A percentile compares a stretch with the other conserved stretches of the same genome.
Conservation (phyloP, 2,113 vertebrate species). For the Pelusios castaneus region DNA sequence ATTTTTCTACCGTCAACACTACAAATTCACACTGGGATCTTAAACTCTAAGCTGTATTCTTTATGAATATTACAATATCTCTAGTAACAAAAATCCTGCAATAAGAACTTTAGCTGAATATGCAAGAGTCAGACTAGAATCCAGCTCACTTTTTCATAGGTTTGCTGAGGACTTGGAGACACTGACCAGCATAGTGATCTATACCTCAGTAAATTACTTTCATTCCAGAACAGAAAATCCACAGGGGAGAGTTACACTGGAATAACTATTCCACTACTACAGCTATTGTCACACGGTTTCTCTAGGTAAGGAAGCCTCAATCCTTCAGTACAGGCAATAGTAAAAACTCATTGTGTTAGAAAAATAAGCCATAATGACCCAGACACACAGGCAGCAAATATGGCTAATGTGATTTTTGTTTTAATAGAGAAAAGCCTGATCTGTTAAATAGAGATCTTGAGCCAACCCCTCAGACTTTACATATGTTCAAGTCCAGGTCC, state of each 20-base stretch:
- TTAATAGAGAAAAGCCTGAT: not conserved
- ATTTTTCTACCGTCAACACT: conserved; percentile 65
- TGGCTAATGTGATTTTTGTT: not conserved
- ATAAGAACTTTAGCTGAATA: conserved; percentile 29
- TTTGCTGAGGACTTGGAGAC: not conserved
- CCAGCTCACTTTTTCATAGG: not conserved
- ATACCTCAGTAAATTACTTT: not conserved
- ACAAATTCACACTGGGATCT: conserved; percentile 57
- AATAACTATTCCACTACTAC: not conserved
- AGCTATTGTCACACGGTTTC: no score
- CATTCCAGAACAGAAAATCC: not conserved
- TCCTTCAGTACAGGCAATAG: not conserved
- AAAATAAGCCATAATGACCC: not conserved
- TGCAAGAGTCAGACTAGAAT: not conserved
- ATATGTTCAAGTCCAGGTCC: not conserved
- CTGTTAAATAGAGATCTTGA: not conserved
- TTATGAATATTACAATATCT: conserved; percentile 70
- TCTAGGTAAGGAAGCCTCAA: not conserved
- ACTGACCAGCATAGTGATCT: not conserved
- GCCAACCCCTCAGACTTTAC: not conserved
- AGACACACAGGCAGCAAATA: not conserved
- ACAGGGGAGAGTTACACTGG: not conserved
- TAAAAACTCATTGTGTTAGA: not conserved
- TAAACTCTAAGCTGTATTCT: conserved; percentile 64
- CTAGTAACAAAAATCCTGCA: not conserved